phyloP scores from a whole-genome alignment of 2,888 invertebrate species.

The Byasa hedistus region DNA sequence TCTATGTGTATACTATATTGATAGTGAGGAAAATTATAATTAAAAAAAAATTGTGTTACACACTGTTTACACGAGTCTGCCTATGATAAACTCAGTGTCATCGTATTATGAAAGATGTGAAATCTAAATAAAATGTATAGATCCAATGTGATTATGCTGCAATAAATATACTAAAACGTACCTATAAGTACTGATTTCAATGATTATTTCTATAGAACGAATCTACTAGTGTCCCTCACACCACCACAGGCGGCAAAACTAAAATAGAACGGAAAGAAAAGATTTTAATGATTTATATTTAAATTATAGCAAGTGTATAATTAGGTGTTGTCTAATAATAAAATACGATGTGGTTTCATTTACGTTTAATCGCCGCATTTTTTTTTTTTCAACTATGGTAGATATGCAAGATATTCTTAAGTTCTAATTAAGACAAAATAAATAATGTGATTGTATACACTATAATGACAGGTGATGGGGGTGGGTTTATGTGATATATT shows the following conservation, averaged over 20 bases:
- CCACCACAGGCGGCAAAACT: slow-evolving; percentile 74
- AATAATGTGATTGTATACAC: slow-evolving; percentile 42
- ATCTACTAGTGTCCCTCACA: slow-evolving; percentile 57
- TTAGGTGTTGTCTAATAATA: slow-evolving; percentile 32
- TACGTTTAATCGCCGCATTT: slow-evolving; percentile 32
- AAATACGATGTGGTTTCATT: slow-evolving; percentile 34
- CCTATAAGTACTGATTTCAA: slow-evolving; percentile 45
- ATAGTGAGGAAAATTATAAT: no score
- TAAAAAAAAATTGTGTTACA: no score
- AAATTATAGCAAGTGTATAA: background rate
- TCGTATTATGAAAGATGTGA: no score
- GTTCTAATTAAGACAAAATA: slow-evolving; percentile 42
- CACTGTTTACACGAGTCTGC: no score
- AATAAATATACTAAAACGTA: slow-evolving; percentile 48
- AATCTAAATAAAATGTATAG: background rate
- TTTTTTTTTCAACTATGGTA: slow-evolving; percentile 33
- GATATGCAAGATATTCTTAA: slow-evolving; percentile 42
- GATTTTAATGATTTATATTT: slow-evolving; percentile 25
- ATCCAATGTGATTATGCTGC: slow-evolving; percentile 39
- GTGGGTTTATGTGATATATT: slow-evolving; percentile 69
- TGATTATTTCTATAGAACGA: slow-evolving; percentile 43
- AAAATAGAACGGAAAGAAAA: slow-evolving; percentile 57
- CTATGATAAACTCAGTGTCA: no score
- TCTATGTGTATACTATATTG: no score
- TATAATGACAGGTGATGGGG: slow-evolving; percentile 47